phyloP scores from a whole-genome alignment of 53 echinoderm and acorn worm species.

The Holothuria scabra region DNA sequence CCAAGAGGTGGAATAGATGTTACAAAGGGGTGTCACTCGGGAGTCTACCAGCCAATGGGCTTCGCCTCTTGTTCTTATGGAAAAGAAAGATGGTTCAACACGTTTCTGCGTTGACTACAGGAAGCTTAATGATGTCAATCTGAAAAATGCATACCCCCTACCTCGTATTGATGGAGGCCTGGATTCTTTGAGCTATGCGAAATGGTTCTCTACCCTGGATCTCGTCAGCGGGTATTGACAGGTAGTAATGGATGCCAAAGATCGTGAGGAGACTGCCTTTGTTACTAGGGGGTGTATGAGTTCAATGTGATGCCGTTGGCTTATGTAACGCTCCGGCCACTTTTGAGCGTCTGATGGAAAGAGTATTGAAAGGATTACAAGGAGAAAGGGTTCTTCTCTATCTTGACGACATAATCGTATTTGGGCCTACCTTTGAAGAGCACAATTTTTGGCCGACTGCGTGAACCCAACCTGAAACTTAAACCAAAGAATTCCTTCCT shows the following conservation, averaged over 20 bases:
- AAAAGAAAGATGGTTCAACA: slow-evolving; percentile 9
- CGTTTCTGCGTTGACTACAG: not conserved
- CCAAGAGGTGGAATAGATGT: not conserved
- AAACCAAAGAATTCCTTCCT: too few relatives aligned
- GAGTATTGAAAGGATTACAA: too few relatives aligned
- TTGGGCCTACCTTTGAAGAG: slow-evolving; percentile 47
- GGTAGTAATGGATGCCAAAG: not conserved
- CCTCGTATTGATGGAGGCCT: too few relatives aligned
- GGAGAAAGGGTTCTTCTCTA: slow-evolving; percentile 66
- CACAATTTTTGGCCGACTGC: not conserved
- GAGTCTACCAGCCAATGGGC: not conserved
- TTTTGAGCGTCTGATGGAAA: too few relatives aligned
- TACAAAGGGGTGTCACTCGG: not conserved
- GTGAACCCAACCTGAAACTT: not conserved
- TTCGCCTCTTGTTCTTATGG: not conserved
- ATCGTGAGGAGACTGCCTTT: slow-evolving; percentile 1
- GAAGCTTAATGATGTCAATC: too few relatives aligned
- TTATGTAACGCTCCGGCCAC: too few relatives aligned
- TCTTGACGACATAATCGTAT: slow-evolving; percentile 71
- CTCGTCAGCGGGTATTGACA: too few relatives aligned
- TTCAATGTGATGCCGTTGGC: not conserved
- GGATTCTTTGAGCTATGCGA: too few relatives aligned
- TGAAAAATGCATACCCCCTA: too few relatives aligned
- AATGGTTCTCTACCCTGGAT: too few relatives aligned
- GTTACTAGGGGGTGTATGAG: slow-evolving; percentile 1